These are phyloP conservation scores for Plumapathes pennacea DNA, from an alignment of 92 coral and sea anemone species.

Conservation along the genomic window DNA sequence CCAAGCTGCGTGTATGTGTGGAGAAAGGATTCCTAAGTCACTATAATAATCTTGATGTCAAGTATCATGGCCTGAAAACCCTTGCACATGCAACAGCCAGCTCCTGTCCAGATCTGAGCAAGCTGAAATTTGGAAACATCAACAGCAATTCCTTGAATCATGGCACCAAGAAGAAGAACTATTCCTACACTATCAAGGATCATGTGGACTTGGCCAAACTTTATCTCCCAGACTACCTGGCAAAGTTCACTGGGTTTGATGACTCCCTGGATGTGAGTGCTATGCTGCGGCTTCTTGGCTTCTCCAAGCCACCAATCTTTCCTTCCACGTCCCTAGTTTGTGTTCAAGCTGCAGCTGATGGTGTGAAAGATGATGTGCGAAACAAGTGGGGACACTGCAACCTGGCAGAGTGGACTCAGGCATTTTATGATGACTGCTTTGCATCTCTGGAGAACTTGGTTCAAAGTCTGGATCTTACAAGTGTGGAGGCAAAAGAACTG, in stretches of 20 bases:
- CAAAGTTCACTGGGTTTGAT: slow-evolving; percentile 6
- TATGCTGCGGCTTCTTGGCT: slow-evolving; percentile 2
- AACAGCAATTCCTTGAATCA: not conserved
- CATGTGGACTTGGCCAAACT: not conserved
- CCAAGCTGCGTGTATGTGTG: not conserved
- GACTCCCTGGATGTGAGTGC: slow-evolving; percentile 6
- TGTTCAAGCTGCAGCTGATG: slow-evolving; percentile 1
- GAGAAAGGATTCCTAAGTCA: not conserved
- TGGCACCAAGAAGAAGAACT: not conserved
- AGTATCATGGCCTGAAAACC: not conserved
- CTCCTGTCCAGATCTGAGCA: not conserved
- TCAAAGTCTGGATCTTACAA: not conserved
- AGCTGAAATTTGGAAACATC: slow-evolving; percentile 5
- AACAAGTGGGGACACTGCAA: slow-evolving; percentile 6
- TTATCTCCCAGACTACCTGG: slow-evolving; percentile 4
- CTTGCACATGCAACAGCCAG: not conserved
- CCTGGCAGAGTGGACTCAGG: slow-evolving; percentile 2
- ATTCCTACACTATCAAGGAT: not conserved
- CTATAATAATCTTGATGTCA: not conserved
- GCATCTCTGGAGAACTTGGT: not conserved
- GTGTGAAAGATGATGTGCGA: not conserved
- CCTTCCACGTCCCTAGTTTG: not conserved
- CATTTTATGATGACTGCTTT: slow-evolving; percentile 3
- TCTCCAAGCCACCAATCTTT: not conserved
- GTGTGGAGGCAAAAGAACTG: no score